Conservation (phyloP, 2,113 vertebrate genomes). For the Barbus barbus region DNA sequence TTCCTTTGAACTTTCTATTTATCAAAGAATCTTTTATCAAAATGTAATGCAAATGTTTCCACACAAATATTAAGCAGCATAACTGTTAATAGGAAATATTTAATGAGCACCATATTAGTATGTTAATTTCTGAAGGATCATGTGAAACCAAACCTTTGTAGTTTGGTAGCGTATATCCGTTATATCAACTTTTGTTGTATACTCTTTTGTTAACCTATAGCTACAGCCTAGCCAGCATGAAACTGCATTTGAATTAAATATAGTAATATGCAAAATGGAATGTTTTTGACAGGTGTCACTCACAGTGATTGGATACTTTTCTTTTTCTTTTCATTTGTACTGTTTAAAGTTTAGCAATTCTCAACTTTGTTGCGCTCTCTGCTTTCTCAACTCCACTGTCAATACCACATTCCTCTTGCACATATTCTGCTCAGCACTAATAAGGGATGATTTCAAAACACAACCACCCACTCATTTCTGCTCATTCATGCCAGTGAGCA, state of each 20-base stretch:
- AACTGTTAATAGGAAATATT: too few species aligned
- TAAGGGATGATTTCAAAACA: background rate
- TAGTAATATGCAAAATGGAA: background rate
- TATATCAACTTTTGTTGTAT: too few species aligned
- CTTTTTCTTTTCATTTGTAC: background rate
- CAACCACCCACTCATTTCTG: background rate
- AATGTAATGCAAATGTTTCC: too few species aligned
- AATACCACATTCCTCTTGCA: background rate
- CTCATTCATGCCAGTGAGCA: background rate
- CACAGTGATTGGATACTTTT: background rate
- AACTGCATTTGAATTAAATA: background rate
- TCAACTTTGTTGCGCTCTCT: background rate
- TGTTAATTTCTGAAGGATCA: background rate
- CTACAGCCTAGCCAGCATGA: too few species aligned
- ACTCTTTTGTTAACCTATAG: too few species aligned
- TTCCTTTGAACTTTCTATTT: too few species aligned
- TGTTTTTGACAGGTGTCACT: background rate
- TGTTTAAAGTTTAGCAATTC: background rate
- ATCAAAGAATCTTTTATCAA: too few species aligned
- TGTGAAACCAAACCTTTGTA: background rate
- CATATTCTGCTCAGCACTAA: background rate
- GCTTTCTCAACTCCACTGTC: background rate
- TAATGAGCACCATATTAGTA: background rate
- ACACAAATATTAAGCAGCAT: too few species aligned
- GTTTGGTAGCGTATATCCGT: too few species aligned